Base-by-base conservation (phyloP, 2,888 invertebrate species). In the Tortricodes alternella region DNA sequence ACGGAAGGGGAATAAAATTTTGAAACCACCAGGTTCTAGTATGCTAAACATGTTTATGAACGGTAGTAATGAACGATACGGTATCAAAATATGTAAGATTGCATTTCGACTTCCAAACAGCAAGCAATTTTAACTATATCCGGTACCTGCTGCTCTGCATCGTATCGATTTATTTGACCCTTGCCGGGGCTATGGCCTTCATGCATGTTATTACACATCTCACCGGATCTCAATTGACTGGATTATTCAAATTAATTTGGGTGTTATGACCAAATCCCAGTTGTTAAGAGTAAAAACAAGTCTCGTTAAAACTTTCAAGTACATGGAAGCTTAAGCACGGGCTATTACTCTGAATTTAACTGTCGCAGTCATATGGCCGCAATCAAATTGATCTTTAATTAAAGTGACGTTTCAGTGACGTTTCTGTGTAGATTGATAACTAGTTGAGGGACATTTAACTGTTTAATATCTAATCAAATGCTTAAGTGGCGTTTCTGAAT, bases 71-170 rank as follows among this genome's bases (percentile, higher is more conserved):
- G 11, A 29, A 29, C 11, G 9, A 11, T 29, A 11, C n/a, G n/a
- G 4, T 11, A 29, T 29, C 3, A 5, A 3, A 11, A 29, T 1
- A 11, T 2, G 8, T 24, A 16, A 15, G 18, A 16, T 9, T 43
- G 8, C 24, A 44, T 18, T 44, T 15, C 29, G 27, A 48, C 43
- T 50, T 39, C 23, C 39, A 34, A 39, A 41, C 48, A 49, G 55
- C 46, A 48, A 39, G 39, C 15, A 41, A 24, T 41, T 27, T 55
- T 21, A 55, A 53, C 39, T 49, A 55, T 55, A 55, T 53, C 55
- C 48, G 48, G 55, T 41, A 39, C 46, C 19, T 39, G 46, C 41
- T 11, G 18, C 13, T 18, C 21, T 13, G 34, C 48, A 15, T 27
- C 34, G 19, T 39, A 55, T 55, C 53, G 48, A 55, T 48, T 48